Conservation (phyloP, 1,140 invertebrate genomes). For the Araneus ventricosus region DNA sequence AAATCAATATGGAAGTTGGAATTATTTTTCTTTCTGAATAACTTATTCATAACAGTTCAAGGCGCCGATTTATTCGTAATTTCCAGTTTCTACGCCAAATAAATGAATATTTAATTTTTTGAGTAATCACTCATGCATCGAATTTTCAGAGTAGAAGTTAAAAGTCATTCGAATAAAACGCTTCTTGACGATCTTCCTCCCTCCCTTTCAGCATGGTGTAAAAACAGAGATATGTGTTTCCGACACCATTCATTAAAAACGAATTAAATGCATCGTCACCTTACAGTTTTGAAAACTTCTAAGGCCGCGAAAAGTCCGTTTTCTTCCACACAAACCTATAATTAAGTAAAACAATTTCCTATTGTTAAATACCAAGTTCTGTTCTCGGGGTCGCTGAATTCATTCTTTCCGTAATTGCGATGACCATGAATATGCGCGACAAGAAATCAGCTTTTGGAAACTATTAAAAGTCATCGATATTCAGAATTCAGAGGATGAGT, state of each 20-base stretch:
- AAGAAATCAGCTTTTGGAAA: background rate
- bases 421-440: background rate
- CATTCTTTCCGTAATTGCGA: background rate
- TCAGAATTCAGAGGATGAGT: background rate
- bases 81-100: too few relatives aligned
- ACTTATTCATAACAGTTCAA: too few relatives aligned
- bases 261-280: background rate
- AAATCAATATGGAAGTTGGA: too few relatives aligned
- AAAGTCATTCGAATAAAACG: too few relatives aligned
- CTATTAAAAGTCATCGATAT: constrained; percentile 18
- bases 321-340: background rate
- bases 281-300: background rate
- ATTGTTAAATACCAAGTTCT: background rate
- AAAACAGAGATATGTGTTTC: background rate
- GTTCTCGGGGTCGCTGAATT: background rate
- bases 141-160: too few relatives aligned
- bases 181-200: too few relatives aligned
- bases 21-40: too few relatives aligned
- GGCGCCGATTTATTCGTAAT: too few relatives aligned
- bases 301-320: background rate
- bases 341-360: constrained; percentile 30
- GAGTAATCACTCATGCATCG: too few relatives aligned
- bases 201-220: background rate
- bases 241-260: background rate
- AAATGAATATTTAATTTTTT: too few relatives aligned